Conservation (phyloP, 2,113 vertebrate species). For the Cynopterus brachyotis region DNA sequence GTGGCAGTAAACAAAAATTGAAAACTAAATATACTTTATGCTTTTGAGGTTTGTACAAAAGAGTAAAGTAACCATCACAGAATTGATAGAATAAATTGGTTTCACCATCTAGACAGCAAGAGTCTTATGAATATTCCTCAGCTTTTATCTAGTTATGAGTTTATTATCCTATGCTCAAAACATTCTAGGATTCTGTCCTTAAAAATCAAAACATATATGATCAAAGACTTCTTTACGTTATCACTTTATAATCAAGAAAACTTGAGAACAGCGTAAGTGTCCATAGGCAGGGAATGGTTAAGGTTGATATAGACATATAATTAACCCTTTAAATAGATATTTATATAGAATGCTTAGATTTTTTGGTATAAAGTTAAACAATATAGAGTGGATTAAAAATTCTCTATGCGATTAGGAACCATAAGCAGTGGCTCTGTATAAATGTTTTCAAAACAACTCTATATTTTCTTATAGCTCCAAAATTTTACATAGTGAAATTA, state of each 20-base stretch:
- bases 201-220: not conserved
- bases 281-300: not conserved
- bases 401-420: not conserved
- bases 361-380: not conserved
- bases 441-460: not conserved
- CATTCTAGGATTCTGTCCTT: not conserved
- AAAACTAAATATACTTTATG: not conserved
- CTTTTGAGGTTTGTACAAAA: not conserved
- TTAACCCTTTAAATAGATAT: not conserved
- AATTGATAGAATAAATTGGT: not conserved
- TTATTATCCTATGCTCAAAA: not conserved
- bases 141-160: not conserved
- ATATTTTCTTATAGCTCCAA: not conserved
- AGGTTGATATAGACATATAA: not conserved
- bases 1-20: not conserved
- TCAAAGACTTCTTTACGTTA: not conserved
- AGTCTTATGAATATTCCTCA: not conserved
- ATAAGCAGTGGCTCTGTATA: not conserved
- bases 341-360: not conserved
- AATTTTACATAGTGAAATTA: not conserved
- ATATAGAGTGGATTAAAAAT: not conserved
- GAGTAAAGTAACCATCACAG: not conserved
- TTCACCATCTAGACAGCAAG: not conserved
- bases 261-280: not conserved
- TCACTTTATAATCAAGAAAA: not conserved